These are phyloP conservation scores for Sinocyclocheilus anshuiensis DNA, from an alignment of 2,113 vertebrate genomes.

Conservation along the genomic window DNA sequence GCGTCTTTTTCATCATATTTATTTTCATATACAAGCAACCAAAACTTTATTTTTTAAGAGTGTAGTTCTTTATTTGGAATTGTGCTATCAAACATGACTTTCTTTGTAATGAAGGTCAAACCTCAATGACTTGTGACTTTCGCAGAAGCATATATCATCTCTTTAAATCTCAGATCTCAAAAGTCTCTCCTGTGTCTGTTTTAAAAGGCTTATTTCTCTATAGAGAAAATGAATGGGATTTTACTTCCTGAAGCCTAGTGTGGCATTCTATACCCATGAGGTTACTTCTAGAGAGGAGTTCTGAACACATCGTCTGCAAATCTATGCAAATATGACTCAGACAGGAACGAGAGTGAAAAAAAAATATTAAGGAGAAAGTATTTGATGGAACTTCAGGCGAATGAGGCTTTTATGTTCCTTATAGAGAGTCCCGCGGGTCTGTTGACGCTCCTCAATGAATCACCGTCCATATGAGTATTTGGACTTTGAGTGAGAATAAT, in stretches of 20 bases:
- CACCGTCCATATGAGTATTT: not conserved
- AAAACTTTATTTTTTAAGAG: too few species aligned
- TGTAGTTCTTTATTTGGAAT: not conserved
- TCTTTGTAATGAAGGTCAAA: not conserved
- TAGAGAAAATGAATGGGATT: not conserved
- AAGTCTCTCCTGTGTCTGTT: not conserved
- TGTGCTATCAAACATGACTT: not conserved
- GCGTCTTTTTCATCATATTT: too few species aligned
- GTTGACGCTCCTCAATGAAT: not conserved
- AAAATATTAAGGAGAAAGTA: not conserved
- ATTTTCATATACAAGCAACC: too few species aligned
- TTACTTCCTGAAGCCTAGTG: not conserved
- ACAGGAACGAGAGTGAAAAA: not conserved
- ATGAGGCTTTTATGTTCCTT: not conserved
- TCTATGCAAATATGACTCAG: not conserved
- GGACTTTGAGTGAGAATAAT: slow-evolving; percentile 6
- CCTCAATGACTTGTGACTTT: not conserved
- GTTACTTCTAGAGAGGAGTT: not conserved
- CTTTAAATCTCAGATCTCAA: not conserved
- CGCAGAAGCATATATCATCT: not conserved
- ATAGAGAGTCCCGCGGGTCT: not conserved
- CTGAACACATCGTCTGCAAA: not conserved
- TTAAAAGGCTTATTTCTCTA: not conserved
- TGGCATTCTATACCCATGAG: slow-evolving; percentile 21
- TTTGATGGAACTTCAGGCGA: not conserved